Conservation (phyloP, 1,140 invertebrate species). For the Panagrolaimus sp. region DNA sequence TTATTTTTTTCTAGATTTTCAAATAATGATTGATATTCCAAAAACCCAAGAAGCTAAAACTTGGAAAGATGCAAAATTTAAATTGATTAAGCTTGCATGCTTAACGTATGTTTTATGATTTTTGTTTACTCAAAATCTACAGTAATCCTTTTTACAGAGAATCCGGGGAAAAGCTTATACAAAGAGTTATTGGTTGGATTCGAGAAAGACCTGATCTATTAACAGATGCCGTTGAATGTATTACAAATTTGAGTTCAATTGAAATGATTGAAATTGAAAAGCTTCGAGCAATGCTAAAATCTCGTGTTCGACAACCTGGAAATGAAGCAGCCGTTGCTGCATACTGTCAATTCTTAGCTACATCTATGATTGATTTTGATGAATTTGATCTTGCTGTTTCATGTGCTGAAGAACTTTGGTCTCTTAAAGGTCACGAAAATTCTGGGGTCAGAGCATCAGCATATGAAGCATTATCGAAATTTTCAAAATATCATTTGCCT, state of each 20-base stretch:
- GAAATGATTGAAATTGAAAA: slow-evolving; percentile 13
- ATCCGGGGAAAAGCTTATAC: neutral
- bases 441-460: neutral
- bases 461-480: neutral
- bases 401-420: slow-evolving; percentile 1
- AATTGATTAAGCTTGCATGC: neutral
- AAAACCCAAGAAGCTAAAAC: neutral
- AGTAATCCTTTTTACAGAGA: neutral
- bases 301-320: neutral
- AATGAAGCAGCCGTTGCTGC: neutral
- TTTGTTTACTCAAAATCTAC: too few species aligned
- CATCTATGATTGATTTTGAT: neutral
- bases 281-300: neutral
- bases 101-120: neutral
- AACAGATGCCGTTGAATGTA: neutral
- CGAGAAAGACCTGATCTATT: neutral
- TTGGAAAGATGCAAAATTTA: neutral
- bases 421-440: neutral
- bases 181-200: neutral
- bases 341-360: slow-evolving; percentile 14
- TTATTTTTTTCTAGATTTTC: neutral
- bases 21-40: neutral
- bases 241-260: slow-evolving; percentile 5
- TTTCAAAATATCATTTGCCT: neutral
- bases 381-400: neutral